A percentile compares a stretch with the other conserved stretches of the same genome.
These are phyloP conservation scores for Zaprionus bogoriensis DNA, from an alignment of 2,888 invertebrate genomes.

Conservation along the genomic window DNA sequence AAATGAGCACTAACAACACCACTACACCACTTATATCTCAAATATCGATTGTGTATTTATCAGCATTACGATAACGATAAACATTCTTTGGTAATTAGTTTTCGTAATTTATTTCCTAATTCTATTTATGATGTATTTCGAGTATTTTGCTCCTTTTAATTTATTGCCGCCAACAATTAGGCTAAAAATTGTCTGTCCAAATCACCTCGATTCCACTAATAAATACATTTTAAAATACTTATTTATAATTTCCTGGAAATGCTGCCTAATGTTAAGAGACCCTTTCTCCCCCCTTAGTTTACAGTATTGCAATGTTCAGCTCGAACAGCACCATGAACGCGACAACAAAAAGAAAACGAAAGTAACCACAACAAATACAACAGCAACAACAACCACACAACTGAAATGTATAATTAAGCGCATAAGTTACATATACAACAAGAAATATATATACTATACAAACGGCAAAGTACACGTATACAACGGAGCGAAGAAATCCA, in stretches of 20 bases:
- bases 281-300: constrained; percentile 27
- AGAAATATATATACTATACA: constrained; percentile 33
- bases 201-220: constrained; percentile 33
- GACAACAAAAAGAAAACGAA: constrained; percentile 32
- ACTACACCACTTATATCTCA: constrained; percentile 50
- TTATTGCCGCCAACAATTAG: constrained; percentile 66
- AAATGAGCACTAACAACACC: constrained; percentile 8
- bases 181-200: constrained; percentile 23
- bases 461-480: constrained; percentile 47
- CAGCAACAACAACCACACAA: constrained; percentile 18
- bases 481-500: constrained; percentile 58
- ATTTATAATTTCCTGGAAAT: constrained; percentile 27
- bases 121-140: constrained; percentile 34
- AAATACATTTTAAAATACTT: constrained; percentile 15
- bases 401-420: constrained; percentile 48
- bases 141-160: constrained; percentile 37
- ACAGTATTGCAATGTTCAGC: constrained; percentile 40
- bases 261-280: constrained; percentile 34
- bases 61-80: constrained; percentile 31
- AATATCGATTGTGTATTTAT: constrained; percentile 46
- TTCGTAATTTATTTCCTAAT: constrained; percentile 56
- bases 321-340: constrained; percentile 21
- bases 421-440: constrained; percentile 52
- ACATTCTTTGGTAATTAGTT: constrained; percentile 39
- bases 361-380: constrained; percentile 7